A percentile compares a stretch with the other conserved stretches of the same genome.
phyloP scores from a whole-genome alignment of 2,888 invertebrate species.

The Andricus curvator region DNA sequence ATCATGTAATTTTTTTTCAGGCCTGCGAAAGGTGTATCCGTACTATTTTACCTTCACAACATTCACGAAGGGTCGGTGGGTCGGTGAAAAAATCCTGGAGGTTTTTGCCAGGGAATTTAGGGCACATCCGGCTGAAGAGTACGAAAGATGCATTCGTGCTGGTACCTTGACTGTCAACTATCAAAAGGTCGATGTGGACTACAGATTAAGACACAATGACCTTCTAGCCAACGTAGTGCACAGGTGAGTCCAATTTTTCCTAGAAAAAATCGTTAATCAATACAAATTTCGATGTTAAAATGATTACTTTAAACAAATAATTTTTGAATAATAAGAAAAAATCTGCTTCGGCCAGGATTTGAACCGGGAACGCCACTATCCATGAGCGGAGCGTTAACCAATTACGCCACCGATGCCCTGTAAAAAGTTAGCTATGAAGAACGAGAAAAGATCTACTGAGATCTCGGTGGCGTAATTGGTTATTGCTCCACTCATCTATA shows the following conservation, averaged over 20 bases:
- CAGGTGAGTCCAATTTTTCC: slow-evolving; percentile 83
- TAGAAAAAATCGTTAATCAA: background rate
- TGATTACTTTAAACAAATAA: no score
- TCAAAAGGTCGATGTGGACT: slow-evolving; percentile 93
- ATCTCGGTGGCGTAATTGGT: no score
- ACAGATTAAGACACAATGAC: slow-evolving; percentile 95
- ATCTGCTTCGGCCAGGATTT: no score
- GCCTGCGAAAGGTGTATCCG: slow-evolving; percentile 96
- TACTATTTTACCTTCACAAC: slow-evolving; percentile 98
- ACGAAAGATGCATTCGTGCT: slow-evolving; percentile 93
- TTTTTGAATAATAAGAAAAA: no score
- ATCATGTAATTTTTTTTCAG: slow-evolving; percentile 79
- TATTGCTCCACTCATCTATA: no score
- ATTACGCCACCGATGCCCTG: no score
- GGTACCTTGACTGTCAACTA: slow-evolving; percentile 97
- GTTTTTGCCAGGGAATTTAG: slow-evolving; percentile 96
- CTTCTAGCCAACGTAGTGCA: slow-evolving; percentile 95
- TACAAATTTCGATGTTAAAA: no score
- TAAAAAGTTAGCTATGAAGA: no score
- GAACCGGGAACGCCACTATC: no score
- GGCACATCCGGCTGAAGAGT: slow-evolving; percentile 95
- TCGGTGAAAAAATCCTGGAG: slow-evolving; percentile 94
- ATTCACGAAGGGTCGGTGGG: slow-evolving; percentile 98
- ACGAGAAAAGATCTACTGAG: no score
- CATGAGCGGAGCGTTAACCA: no score